These are phyloP conservation scores for Mythimna vitellina DNA, from an alignment of 2,888 invertebrate genomes.

Conservation along the genomic window DNA sequence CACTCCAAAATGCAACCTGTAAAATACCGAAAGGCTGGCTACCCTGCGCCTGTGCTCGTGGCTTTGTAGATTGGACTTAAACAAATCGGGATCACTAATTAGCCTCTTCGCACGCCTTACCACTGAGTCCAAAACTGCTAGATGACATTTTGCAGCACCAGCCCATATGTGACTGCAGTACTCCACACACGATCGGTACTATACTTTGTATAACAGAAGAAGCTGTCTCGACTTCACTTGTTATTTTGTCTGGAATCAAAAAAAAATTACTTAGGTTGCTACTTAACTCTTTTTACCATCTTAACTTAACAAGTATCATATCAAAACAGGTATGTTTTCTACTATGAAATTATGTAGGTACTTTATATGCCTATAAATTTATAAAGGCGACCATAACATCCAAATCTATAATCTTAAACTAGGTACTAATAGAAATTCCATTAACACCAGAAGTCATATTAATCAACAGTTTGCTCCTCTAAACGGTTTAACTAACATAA, in stretches of 20 bases:
- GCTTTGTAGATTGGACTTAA: too few relatives aligned
- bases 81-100: too few relatives aligned
- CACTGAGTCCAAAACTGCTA: too few relatives aligned
- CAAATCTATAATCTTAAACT: slow-evolving; percentile 2
- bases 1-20: too few relatives aligned
- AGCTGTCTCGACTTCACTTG: too few relatives aligned
- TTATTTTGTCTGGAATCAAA: neutral
- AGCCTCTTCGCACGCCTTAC: too few relatives aligned
- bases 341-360: neutral
- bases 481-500: slow-evolving; percentile 31
- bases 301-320: neutral
- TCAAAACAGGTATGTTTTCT: neutral
- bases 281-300: neutral
- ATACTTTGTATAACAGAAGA: too few relatives aligned
- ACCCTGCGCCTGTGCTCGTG: too few relatives aligned
- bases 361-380: slow-evolving; percentile 7
- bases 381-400: neutral
- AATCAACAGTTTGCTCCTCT: slow-evolving; percentile 26
- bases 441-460: slow-evolving; percentile 20
- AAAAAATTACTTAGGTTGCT: neutral
- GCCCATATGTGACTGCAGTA: too few relatives aligned
- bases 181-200: too few relatives aligned
- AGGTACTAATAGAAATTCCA: slow-evolving; percentile 8
- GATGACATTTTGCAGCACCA: too few relatives aligned
- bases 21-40: too few relatives aligned